Evolutionary conservation across 1,140 invertebrate species (phyloP).

Genomic region (Zaprionus kolodkinae): DNA sequence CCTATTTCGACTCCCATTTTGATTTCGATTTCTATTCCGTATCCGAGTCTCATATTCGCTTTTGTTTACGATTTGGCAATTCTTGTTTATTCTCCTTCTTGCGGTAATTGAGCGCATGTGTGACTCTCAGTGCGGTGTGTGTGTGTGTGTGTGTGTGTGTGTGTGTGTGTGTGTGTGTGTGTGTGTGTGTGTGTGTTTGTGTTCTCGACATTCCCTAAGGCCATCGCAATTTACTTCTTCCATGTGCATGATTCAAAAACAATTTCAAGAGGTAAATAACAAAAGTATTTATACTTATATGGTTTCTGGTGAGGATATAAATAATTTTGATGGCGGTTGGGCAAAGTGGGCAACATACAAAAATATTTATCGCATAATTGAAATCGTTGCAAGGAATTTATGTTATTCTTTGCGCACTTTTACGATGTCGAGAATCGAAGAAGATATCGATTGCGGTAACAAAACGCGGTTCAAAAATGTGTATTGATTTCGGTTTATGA

Average conservation of each 20-base stretch:
- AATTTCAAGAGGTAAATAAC: constrained; percentile 76
- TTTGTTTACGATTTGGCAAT: constrained; percentile 66
- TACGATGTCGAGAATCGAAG: constrained; percentile 1
- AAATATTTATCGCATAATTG: constrained; percentile 76
- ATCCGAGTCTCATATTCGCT: constrained; percentile 35
- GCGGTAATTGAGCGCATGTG: constrained; percentile 58
- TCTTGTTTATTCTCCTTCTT: constrained; percentile 60
- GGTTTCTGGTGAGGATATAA: constrained; percentile 45
- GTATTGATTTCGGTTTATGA: neutral
- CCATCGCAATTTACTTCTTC: constrained; percentile 64
- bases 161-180: constrained; percentile 17
- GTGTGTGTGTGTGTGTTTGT: constrained; percentile 16
- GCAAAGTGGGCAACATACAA: constrained; percentile 35
- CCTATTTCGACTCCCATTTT: neutral
- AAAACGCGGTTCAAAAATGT: neutral
- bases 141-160: constrained; percentile 19
- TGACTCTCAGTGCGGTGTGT: constrained; percentile 21
- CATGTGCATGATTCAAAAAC: constrained; percentile 39
- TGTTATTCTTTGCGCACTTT: constrained; percentile 18
- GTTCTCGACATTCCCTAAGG: constrained; percentile 47
- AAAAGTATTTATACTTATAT: constrained; percentile 63
- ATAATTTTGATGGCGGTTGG: constrained; percentile 46
- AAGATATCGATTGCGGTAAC: constrained; percentile 2
- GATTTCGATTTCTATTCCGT: constrained; percentile 4
- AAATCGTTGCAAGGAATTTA: constrained; percentile 69